phyloP scores from a whole-genome alignment of 2,113 vertebrate genomes.

The Corydoras maculifer region DNA sequence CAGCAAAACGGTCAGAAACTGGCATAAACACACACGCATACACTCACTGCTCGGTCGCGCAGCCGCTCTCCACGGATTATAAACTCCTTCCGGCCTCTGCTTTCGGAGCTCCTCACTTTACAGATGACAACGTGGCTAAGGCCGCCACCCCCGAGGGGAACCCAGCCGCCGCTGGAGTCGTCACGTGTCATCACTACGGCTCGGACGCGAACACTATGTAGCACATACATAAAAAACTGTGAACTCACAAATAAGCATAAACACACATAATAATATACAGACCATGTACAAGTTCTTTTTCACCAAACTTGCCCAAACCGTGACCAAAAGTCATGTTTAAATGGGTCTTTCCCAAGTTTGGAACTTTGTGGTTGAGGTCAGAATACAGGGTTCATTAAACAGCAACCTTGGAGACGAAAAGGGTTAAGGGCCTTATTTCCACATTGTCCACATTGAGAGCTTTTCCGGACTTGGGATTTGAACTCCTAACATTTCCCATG shows the following conservation, averaged over 20 bases:
- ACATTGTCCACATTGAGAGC: no score
- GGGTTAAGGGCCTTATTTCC: no score
- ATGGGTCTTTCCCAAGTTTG: no score
- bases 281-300: no score
- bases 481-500: no score
- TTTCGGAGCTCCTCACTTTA: conserved; percentile 75
- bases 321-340: no score
- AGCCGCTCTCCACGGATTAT: conserved; percentile 84
- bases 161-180: conserved; percentile 91
- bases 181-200: conserved; percentile 93
- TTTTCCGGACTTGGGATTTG: no score
- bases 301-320: no score
- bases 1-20: conserved; percentile 48
- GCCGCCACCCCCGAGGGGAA: conserved; percentile 83
- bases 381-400: no score
- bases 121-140: conserved; percentile 85
- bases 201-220: conserved; percentile 79
- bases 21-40: conserved; percentile 57
- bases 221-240: conserved; percentile 7
- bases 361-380: no score
- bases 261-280: conserved; percentile 9
- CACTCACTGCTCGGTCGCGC: conserved; percentile 86
- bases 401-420: no score
- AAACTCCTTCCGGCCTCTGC: conserved; percentile 74
- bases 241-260: conserved; percentile 15